Base-by-base conservation (phyloP, 2,888 invertebrate species). In the Morpho achilles region DNA sequence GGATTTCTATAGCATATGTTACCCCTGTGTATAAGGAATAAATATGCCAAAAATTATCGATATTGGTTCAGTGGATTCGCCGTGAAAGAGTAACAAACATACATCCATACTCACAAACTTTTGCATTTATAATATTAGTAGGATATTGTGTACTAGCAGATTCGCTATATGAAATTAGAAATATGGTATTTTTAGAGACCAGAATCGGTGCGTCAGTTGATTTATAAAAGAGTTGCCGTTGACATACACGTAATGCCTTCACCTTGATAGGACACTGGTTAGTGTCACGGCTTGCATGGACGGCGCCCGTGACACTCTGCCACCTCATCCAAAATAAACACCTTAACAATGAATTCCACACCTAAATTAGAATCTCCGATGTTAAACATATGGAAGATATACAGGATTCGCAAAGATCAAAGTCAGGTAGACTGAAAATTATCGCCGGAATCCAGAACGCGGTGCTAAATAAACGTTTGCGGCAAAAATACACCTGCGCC, bases 221-320 rank as follows among this genome's bases (percentile, higher is more conserved):
- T 84, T 80, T 80, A 80, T 82, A 82, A 76, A 75, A 74, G 66
- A 74, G 73, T 76, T 77, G 82, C 81, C 81, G 74, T 73, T 80
- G 82, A 77, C 77, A 72, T 75, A 67, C 72, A 72, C 71, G 70
- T 68, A 66, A 82, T 77, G 84, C 89, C 90, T 88, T 89, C 87
- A 88, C 90, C 90, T 89, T 89, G 86, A 71, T 74, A 65, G 69
- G 73, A 71, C 70, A 73, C 82, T 88, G 88, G 74, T 76, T 85
- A 77, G 76, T 82, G 80, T 86, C 87, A 83, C 32, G 32, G 32
- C 71, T 72, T 74, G 75, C 80, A 82, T 77, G 77, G 84, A 80
- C 84, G 77, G 71, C 79, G 83, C 75, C 87, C 85, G 77, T 86
- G 87, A 88, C 87, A 84, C 76, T 75, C 69, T 67, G 68, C 69